These are phyloP conservation scores for Myzus persicae DNA, from an alignment of 1,140 invertebrate genomes.

Conservation along the genomic window DNA sequence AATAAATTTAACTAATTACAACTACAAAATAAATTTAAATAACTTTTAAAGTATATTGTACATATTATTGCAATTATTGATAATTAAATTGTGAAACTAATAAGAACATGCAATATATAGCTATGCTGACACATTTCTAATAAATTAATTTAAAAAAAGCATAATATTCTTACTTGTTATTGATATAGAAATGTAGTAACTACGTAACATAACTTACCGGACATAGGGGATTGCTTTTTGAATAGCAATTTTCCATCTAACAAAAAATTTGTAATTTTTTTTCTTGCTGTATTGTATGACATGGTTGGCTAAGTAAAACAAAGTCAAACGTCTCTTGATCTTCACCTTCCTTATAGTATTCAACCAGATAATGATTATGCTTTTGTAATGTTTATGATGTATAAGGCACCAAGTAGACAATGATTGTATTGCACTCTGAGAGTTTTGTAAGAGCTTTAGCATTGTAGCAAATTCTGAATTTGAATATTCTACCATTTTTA, in stretches of 20 bases:
- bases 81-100: too few relatives aligned
- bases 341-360: constrained; percentile 87
- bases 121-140: too few relatives aligned
- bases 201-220: constrained; percentile 69
- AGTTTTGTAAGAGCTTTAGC: constrained; percentile 82
- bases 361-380: constrained; percentile 88
- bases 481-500: constrained; percentile 70
- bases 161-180: neutral
- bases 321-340: constrained; percentile 81
- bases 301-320: constrained; percentile 95
- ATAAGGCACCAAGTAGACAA: constrained; percentile 90
- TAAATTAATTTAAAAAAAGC: too few relatives aligned
- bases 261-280: constrained; percentile 87
- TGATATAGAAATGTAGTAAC: neutral
- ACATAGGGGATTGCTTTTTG: constrained; percentile 91
- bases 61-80: too few relatives aligned
- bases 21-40: too few relatives aligned
- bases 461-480: constrained; percentile 82
- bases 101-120: too few relatives aligned
- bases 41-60: too few relatives aligned
- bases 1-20: too few relatives aligned
- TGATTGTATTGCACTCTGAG: constrained; percentile 89
- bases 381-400: constrained; percentile 82
- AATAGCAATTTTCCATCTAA: constrained; percentile 88
- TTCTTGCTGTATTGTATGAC: constrained; percentile 94